Evolutionary conservation across 2,797 vertebrate species (phyloP), one percentile per base, ranked within the genome.

Genomic region (Eulemur rubriventer): DNA sequence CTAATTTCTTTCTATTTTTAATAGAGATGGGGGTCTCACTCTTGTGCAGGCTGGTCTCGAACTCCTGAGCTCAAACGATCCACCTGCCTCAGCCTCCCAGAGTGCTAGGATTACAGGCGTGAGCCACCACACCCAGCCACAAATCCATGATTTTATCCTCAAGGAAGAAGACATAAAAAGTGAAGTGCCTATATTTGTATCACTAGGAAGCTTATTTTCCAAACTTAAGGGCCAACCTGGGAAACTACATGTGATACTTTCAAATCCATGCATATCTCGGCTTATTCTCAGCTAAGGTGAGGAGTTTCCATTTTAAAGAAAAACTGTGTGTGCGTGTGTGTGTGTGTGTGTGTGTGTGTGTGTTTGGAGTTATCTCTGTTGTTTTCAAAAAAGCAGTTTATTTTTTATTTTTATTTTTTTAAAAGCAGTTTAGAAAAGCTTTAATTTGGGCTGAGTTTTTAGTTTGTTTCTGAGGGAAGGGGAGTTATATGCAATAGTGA

Each of bases 151-250:
- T n/a, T 82, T 87, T 91, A 63, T 87, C 89, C 83, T 94, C 80
- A 59, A 22, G 84, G 75, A 91, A 84, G 83, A 85, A 95, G 69
- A 89, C 94, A 52, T 50, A 72, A 97, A 75, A 85, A 87, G 65
- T 18, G 20, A 61, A 88, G 70, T 22, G 16, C 43, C 83, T 84
- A 14, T 6, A 22, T 89, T 63, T 46, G 17, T 50, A 20, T 96
- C 52, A 33, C 11, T 48, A 65, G 75, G 52, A 93, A 67, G 33
- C 73, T 91, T 91, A 46, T 78, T 93, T 94, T 86, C 76, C 30
- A 94, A 72, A 87, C 81, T 73, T 63, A 59, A 52, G 57, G 46
- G 94, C 79, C 61, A 91, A 4, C 38, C 48, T 69, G 83, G 86
- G 41, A 87, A 59, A 50, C 48, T 72, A 4, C 38, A 7, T 2